Base-by-base conservation (phyloP, 2,797 vertebrate species). In the Lophius americanus region DNA sequence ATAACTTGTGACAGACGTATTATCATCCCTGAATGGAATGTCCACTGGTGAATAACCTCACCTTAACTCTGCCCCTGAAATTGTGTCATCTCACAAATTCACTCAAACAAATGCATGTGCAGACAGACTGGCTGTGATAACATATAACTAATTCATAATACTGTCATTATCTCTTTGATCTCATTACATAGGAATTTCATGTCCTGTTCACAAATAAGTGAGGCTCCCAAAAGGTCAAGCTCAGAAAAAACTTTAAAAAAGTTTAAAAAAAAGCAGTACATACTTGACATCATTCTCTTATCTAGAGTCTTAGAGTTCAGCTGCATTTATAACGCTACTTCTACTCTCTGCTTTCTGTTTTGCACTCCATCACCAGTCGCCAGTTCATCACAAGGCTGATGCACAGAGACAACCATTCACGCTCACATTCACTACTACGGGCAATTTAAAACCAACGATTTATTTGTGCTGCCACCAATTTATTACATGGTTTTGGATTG, bases 61-160 rank as follows among this genome's bases (percentile, higher is more conserved):
- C 9, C 48, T 50, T 33, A 64, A 32, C 51, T 52, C 64, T 50
- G 61, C 57, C 53, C 47, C 2, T 38, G 11, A 64, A 66, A 65
- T 48, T 1, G 52, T 52, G 53, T 44, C 10, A 7, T 37, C 63
- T 56, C 49, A 23, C 23, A 23, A 64, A 58, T 63, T 49, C 57
- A 65, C 49, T 33, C 48, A 62, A 23, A 23, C 33, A 12, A 70
- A 62, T 7, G 2, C 62, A 48, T 7, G 54, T 54, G 52, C 64
- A 71, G 65, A 60, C 64, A 61, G 43, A 35, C 70, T 12, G 36
- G 50, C 70, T 72, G 69, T 85, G 70, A 64, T 60, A 47, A 58
- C 46, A 53, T 39, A 56, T 79, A 35, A 74, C 57, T 78, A 77
- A 82, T 82, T 86, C 76, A 88, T 78, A 76, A 74, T 23, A 47